Percentiles rank a stretch among this genome's conserved stretches.
These are phyloP conservation scores for Cyphomyrmex costatus DNA, from an alignment of 1,140 invertebrate species.

Conservation along the genomic window DNA sequence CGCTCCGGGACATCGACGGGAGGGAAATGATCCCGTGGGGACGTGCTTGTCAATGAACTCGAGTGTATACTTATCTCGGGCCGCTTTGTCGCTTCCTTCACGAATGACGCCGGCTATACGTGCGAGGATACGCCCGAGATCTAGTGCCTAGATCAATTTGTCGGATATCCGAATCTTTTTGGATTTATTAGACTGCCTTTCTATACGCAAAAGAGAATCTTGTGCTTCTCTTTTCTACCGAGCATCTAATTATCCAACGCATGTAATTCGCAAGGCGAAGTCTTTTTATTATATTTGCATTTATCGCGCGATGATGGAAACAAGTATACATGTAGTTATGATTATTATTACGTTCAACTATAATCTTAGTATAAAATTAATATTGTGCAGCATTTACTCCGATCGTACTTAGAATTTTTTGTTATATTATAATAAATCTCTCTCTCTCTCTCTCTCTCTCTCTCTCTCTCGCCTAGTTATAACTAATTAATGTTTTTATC, in stretches of 20 bases:
- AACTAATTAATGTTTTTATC: slow-evolving; percentile 11
- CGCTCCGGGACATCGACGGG: neutral
- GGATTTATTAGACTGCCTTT: slow-evolving; percentile 10
- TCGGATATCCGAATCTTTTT: slow-evolving; percentile 13
- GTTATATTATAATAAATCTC: slow-evolving; percentile 3
- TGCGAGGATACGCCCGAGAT: neutral
- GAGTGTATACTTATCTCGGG: slow-evolving; percentile 25
- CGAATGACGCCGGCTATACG: slow-evolving; percentile 10
- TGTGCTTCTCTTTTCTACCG: neutral
- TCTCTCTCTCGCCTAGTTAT: neutral
- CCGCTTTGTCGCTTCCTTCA: slow-evolving; percentile 48
- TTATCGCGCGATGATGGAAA: slow-evolving; percentile 12
- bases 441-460: no score
- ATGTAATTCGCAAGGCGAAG: neutral
- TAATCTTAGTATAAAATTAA: neutral
- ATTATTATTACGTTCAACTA: slow-evolving; percentile 17
- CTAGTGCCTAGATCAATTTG: slow-evolving; percentile 9
- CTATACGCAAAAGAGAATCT: neutral
- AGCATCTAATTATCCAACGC: neutral
- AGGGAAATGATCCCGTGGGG: slow-evolving; percentile 20
- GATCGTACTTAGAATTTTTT: slow-evolving; percentile 16
- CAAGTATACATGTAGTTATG: neutral
- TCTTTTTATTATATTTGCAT: neutral
- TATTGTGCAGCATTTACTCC: neutral
- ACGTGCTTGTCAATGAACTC: slow-evolving; percentile 37